phyloP scores from a whole-genome alignment of 2,113 vertebrate genomes.

The Malurus cyaneus region DNA sequence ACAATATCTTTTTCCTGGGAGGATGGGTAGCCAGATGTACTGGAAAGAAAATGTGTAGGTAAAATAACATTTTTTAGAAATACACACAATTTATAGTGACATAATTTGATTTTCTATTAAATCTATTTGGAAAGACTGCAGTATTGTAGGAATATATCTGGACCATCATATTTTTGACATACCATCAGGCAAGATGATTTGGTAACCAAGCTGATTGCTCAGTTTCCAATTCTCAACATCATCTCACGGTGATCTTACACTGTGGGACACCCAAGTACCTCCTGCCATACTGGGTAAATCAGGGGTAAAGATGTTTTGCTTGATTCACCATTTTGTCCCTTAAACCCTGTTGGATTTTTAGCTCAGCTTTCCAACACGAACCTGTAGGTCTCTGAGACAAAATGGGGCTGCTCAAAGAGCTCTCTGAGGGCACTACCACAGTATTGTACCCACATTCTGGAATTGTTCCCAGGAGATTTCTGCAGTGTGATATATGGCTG shows the following conservation, averaged over 20 bases:
- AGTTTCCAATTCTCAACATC: background rate
- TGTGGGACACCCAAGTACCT: background rate
- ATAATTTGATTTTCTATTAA: background rate
- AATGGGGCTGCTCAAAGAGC: rapidly evolving
- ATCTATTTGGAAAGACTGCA: background rate
- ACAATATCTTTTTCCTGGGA: background rate
- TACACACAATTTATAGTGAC: background rate
- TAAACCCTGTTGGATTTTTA: background rate
- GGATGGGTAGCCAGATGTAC: background rate
- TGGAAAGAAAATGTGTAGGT: background rate
- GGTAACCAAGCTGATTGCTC: background rate
- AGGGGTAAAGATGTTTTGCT: background rate
- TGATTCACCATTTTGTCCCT: background rate
- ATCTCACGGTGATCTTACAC: background rate
- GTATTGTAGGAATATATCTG: background rate
- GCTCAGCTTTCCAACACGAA: background rate
- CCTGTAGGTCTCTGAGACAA: background rate
- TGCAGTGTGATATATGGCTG: background rate
- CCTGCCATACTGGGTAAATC: background rate
- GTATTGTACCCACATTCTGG: background rate
- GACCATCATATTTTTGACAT: background rate
- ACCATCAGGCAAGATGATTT: background rate
- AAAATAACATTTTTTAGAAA: background rate
- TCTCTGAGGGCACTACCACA: background rate
- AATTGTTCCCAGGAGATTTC: background rate